These are phyloP conservation scores for Drosophila yooni DNA, from an alignment of 2,888 invertebrate genomes.

Conservation along the genomic window DNA sequence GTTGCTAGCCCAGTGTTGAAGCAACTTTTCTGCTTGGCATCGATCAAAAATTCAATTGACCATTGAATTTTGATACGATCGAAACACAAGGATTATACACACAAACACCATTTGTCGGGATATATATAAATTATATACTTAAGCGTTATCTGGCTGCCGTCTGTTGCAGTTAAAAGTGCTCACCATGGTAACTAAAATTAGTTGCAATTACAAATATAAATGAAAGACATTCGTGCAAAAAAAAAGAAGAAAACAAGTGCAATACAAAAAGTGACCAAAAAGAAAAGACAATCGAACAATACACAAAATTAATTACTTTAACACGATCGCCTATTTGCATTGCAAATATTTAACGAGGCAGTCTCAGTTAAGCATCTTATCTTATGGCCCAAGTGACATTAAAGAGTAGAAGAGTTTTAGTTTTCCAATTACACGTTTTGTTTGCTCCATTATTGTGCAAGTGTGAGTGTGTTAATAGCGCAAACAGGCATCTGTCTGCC, in stretches of 20 bases:
- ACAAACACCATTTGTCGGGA: constrained; percentile 43
- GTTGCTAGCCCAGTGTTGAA: constrained; percentile 85
- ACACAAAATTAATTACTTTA: constrained; percentile 30
- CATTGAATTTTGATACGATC: constrained; percentile 84
- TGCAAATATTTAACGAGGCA: constrained; percentile 30
- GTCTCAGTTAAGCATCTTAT: constrained; percentile 16
- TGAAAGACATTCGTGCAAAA: constrained; percentile 42
- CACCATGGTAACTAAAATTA: constrained; percentile 77
- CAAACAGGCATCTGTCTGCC: constrained; percentile 7
- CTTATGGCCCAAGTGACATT: constrained; percentile 63
- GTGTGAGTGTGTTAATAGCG: constrained; percentile 42
- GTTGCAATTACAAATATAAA: constrained; percentile 35
- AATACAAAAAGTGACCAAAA: constrained; percentile 38
- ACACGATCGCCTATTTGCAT: constrained; percentile 27
- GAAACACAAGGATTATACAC: constrained; percentile 69
- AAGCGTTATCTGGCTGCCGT: constrained; percentile 51
- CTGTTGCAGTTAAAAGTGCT: constrained; percentile 77
- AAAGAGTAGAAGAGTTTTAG: constrained; percentile 47
- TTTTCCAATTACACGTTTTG: constrained; percentile 35
- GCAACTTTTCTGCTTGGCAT: constrained; percentile 77
- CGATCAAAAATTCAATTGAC: constrained; percentile 83
- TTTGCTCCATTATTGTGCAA: constrained; percentile 60
- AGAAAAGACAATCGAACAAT: constrained; percentile 28
- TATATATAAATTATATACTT: constrained; percentile 17
- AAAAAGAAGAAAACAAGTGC: constrained; percentile 39